Conservation (phyloP, 2,797 vertebrate genomes). For the Diglossa cyanea region DNA sequence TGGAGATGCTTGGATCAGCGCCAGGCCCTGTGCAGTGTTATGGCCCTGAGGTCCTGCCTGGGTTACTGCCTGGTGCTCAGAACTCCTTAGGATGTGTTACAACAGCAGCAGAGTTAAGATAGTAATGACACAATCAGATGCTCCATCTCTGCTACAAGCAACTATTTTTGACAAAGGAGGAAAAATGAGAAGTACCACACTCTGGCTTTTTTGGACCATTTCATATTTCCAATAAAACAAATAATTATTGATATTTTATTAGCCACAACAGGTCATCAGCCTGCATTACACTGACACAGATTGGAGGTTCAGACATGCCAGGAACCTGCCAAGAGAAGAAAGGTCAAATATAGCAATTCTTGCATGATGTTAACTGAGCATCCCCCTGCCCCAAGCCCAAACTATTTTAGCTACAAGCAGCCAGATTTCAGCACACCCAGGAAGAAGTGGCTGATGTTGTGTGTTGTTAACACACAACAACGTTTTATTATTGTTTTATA, state of each 20-base stretch:
- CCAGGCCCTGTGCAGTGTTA: background rate
- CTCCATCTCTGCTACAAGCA: background rate
- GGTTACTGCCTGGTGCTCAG: background rate
- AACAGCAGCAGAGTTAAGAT: background rate
- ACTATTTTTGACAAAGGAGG: background rate
- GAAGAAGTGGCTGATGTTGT: background rate
- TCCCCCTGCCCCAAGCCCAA: background rate
- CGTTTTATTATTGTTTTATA: background rate
- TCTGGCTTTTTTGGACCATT: background rate
- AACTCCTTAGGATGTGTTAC: background rate
- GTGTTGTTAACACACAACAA: background rate
- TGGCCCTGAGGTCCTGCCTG: background rate
- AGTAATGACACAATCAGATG: background rate
- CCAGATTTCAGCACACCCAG: background rate
- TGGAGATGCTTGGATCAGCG: background rate
- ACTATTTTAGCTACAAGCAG: background rate
- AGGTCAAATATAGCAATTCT: background rate
- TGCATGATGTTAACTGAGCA: background rate
- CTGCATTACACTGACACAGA: background rate
- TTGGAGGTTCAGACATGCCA: background rate
- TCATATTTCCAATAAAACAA: background rate
- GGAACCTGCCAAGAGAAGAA: slow-evolving; percentile 50
- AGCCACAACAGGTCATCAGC: background rate
- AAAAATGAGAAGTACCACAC: background rate
- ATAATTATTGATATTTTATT: slow-evolving; percentile 57